Conservation (phyloP, 1,140 invertebrate genomes). For the Megalopta genalis region DNA sequence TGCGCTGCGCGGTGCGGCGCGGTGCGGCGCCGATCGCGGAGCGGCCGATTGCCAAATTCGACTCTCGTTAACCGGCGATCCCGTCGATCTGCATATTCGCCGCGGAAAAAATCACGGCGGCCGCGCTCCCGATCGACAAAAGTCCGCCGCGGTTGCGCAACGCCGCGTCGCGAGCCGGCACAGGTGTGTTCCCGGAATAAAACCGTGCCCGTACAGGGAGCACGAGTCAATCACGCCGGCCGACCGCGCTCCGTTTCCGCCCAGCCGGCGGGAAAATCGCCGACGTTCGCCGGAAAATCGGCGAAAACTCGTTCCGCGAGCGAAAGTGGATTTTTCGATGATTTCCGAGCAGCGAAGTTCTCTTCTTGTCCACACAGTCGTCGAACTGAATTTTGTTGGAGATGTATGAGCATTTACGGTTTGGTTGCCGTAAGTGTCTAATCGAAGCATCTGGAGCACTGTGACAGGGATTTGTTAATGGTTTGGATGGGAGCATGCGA, state of each 20-base stretch:
- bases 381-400: no score
- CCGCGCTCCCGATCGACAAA: constrained; percentile 31
- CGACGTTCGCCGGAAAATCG: neutral
- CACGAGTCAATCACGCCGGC: constrained; percentile 37
- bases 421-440: no score
- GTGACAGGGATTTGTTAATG: no score
- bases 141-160: constrained; percentile 21
- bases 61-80: constrained; percentile 49
- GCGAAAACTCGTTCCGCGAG: no score
- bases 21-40: constrained; percentile 13
- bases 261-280: no score
- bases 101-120: neutral
- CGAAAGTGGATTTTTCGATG: no score
- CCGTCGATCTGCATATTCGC: constrained; percentile 39
- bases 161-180: neutral
- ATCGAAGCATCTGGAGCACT: no score
- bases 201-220: constrained; percentile 22
- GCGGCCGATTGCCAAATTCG: constrained; percentile 45
- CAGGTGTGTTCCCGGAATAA: constrained; percentile 44
- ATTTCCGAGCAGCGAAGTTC: no score
- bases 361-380: no score
- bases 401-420: no score
- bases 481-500: no score
- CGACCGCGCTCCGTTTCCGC: neutral
- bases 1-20: no score